phyloP scores from a whole-genome alignment of 2,888 invertebrate genomes.

The Thera britannica region DNA sequence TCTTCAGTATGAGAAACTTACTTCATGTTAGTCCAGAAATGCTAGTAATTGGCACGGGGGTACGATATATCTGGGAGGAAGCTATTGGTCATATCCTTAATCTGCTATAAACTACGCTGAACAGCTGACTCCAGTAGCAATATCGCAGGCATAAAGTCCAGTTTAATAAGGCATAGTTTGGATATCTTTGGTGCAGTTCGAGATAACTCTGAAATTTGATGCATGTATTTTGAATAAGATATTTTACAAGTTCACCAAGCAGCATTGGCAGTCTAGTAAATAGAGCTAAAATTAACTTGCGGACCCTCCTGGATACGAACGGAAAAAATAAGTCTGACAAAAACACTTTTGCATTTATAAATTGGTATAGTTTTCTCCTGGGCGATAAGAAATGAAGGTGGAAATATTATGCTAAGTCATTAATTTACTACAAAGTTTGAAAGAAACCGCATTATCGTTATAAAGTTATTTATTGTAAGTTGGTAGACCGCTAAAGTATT shows the following conservation, averaged over 20 bases:
- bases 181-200: neutral
- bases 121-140: neutral
- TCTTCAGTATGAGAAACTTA: neutral
- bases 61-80: neutral
- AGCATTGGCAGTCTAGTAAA: too few species aligned
- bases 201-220: neutral
- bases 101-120: neutral
- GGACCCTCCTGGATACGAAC: too few species aligned
- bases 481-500: conserved; percentile 19
- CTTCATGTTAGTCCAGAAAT: neutral
- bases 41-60: neutral
- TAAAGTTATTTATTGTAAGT: conserved; percentile 44
- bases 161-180: conserved; percentile 2
- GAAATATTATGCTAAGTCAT: neutral
- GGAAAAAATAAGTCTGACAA: neutral
- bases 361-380: neutral
- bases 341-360: neutral
- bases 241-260: neutral
- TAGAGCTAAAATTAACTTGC: too few species aligned
- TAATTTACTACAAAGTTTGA: neutral
- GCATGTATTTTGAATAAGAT: neutral
- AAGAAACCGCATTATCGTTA: conserved; percentile 29
- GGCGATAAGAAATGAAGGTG: neutral
- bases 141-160: neutral
- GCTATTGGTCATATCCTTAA: conserved; percentile 1